These are phyloP conservation scores for Gastrophysa polygoni DNA, from an alignment of 2,888 invertebrate genomes.

Conservation along the genomic window DNA sequence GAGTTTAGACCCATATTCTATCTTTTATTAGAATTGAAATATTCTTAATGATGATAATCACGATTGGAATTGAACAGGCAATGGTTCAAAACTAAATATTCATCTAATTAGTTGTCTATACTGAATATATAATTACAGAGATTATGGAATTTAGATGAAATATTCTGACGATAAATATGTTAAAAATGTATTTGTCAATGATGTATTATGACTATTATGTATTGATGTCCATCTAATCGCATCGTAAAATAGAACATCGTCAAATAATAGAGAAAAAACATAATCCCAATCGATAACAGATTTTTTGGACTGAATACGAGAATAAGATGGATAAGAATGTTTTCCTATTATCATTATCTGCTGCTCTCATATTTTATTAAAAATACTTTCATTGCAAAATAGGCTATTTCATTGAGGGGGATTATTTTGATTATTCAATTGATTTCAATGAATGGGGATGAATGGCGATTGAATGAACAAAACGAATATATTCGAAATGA, in stretches of 20 bases:
- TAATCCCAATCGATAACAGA: slow-evolving; percentile 31
- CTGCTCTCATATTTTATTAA: background rate
- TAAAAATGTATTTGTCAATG: slow-evolving; percentile 9
- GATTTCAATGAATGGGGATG: too few species aligned
- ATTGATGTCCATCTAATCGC: background rate
- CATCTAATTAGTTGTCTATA: too few species aligned
- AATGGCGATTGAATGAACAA: too few species aligned
- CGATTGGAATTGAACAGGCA: too few species aligned
- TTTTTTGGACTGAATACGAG: slow-evolving; percentile 25
- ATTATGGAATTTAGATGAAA: background rate
- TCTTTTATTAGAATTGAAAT: too few species aligned
- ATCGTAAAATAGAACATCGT: slow-evolving; percentile 37
- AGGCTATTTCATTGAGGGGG: background rate
- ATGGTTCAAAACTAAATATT: too few species aligned
- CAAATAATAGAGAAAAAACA: slow-evolving; percentile 31
- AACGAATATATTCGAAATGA: too few species aligned
- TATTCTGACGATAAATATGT: slow-evolving; percentile 6
- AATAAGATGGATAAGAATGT: background rate
- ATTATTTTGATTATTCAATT: too few species aligned
- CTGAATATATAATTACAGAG: too few species aligned
- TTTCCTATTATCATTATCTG: background rate
- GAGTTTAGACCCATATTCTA: too few species aligned
- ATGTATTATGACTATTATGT: background rate
- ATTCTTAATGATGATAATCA: too few species aligned
- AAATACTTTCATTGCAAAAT: background rate